These are phyloP conservation scores for Thera britannica DNA, from an alignment of 2,888 invertebrate genomes.

Conservation along the genomic window DNA sequence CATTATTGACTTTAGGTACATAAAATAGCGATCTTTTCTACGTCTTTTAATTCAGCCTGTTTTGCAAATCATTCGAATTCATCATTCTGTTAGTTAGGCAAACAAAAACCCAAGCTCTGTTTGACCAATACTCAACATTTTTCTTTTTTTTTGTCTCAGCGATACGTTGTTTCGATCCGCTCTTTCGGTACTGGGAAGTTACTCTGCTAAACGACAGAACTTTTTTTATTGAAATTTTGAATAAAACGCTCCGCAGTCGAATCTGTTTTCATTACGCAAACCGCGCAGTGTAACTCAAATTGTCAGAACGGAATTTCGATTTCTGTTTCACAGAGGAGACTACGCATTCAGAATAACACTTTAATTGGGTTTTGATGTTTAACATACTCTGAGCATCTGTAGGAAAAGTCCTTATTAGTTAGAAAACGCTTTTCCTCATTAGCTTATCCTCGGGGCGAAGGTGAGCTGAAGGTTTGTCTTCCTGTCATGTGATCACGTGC, in stretches of 20 bases:
- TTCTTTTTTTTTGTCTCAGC: background rate
- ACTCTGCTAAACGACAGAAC: no score
- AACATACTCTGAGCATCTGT: no score
- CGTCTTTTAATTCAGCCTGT: no score
- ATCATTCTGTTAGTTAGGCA: background rate
- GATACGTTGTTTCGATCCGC: no score
- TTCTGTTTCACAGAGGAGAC: background rate
- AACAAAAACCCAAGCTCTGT: background rate
- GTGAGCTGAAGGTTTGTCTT: conserved; percentile 4
- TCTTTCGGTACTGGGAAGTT: no score
- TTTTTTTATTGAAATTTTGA: no score
- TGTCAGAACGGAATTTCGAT: no score
- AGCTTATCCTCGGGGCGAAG: conserved; percentile 10
- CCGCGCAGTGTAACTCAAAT: no score
- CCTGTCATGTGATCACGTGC: conserved; percentile 11
- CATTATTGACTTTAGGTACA: no score
- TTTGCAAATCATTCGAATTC: background rate
- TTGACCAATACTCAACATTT: background rate
- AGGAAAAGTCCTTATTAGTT: background rate
- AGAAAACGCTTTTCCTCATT: conserved; percentile 16
- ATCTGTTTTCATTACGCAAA: no score
- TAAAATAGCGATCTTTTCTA: no score
- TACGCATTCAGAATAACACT: background rate
- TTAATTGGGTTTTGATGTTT: background rate
- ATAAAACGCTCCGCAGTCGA: no score